A percentile compares a stretch with the other conserved stretches of the same genome.
phyloP scores from a whole-genome alignment of 2,113 vertebrate species.

The Brachypodius melanocephalos region DNA sequence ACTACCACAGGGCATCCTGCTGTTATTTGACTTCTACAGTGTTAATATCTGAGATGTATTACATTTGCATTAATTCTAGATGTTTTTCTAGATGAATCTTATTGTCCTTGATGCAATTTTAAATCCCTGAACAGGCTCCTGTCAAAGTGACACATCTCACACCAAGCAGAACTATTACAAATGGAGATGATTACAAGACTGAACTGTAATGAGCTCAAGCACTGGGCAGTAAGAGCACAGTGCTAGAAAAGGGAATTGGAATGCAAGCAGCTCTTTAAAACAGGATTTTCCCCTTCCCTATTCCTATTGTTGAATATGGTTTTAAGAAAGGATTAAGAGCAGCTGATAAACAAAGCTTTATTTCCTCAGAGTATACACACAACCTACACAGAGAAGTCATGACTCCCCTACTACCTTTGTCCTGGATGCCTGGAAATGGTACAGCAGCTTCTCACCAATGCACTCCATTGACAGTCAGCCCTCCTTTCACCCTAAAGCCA shows the following conservation, averaged over 20 bases:
- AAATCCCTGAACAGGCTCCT: neutral
- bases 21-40: neutral
- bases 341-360: neutral
- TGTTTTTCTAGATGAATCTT: neutral
- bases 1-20: neutral
- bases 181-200: neutral
- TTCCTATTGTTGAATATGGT: neutral
- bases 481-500: neutral
- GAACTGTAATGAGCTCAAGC: neutral
- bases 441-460: neutral
- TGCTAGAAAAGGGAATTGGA: neutral
- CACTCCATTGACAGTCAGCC: neutral
- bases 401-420: neutral
- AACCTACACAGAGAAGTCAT: neutral
- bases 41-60: neutral
- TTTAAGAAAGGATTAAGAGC: neutral
- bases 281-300: fast-evolving
- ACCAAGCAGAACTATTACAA: neutral
- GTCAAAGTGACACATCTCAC: neutral
- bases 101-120: neutral
- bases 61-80: neutral
- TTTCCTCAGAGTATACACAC: neutral
- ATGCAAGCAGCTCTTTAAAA: neutral
- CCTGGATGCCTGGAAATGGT: neutral
- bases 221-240: neutral